phyloP scores from a whole-genome alignment of 2,797 vertebrate genomes.

The Zalophus californianus region DNA sequence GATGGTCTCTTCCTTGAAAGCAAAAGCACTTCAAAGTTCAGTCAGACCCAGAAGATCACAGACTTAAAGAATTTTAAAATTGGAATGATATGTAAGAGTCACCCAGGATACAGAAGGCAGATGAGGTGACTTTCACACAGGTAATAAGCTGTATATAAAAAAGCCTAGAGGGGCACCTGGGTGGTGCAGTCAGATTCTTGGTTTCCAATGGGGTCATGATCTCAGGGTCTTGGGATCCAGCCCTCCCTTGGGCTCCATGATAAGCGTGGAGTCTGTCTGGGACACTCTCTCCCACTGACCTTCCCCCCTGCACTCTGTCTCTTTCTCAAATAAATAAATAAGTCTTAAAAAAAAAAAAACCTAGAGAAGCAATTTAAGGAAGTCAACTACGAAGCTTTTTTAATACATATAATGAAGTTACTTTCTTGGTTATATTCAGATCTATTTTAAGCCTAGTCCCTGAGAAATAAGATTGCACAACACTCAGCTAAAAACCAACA shows the following conservation, averaged over 20 bases:
- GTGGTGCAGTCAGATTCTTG: background rate
- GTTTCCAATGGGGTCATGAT: background rate
- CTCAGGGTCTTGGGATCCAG: background rate
- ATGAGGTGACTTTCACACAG: conserved; percentile 33
- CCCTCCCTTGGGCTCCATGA: background rate
- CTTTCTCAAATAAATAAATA: background rate
- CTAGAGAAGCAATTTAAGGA: conserved; percentile 39
- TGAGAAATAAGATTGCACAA: conserved; percentile 71
- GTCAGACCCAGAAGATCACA: background rate
- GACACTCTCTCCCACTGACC: background rate
- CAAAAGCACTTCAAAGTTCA: conserved; percentile 20
- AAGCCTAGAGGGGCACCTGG: background rate
- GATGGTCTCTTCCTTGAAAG: background rate
- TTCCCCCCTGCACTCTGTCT: background rate
- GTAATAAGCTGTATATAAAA: conserved; percentile 38
- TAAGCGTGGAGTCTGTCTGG: background rate
- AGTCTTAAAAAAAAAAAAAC: conserved; percentile 56
- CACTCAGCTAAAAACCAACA: conserved; percentile 60
- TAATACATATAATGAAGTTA: conserved; percentile 11
- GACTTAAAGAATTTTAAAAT: conserved; percentile 45
- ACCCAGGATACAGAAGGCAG: background rate
- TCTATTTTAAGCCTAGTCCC: conserved; percentile 75
- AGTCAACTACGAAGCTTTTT: conserved; percentile 43
- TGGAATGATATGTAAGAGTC: conserved; percentile 27
- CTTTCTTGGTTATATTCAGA: conserved; percentile 57